A percentile compares a stretch with the other conserved stretches of the same genome.
phyloP scores from a whole-genome alignment of 2,113 vertebrate species.

The Eidolon helvum region DNA sequence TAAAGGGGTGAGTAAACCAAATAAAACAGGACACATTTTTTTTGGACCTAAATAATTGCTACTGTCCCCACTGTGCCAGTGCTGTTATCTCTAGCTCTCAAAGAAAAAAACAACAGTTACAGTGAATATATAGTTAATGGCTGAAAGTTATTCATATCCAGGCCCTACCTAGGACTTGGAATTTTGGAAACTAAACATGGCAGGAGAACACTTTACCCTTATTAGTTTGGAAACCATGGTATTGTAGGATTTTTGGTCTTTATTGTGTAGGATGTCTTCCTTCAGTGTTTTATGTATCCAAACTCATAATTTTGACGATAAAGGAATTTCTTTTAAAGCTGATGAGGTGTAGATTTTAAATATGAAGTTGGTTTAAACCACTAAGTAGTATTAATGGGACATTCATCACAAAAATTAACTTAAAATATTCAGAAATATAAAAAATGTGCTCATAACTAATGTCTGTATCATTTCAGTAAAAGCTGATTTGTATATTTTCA shows the following conservation, averaged over 20 bases:
- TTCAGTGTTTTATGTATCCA: constrained; percentile 16
- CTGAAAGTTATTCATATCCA: not conserved
- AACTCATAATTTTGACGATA: not conserved
- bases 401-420: not conserved
- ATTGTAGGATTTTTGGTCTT: not conserved
- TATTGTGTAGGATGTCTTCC: not conserved
- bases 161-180: not conserved
- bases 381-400: not conserved
- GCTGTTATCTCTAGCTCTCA: not conserved
- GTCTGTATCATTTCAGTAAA: not conserved
- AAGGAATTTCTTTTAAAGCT: not conserved
- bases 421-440: not conserved
- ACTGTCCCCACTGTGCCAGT: not conserved
- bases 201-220: not conserved
- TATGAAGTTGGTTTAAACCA: not conserved
- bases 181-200: not conserved
- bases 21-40: not conserved
- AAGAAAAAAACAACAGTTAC: not conserved
- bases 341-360: not conserved
- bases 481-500: not conserved
- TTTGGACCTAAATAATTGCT: not conserved
- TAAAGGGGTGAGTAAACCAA: not conserved
- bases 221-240: not conserved
- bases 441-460: not conserved
- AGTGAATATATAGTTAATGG: not conserved